Conservation (phyloP, 2,797 vertebrate genomes). For the Melanitta fusca region DNA sequence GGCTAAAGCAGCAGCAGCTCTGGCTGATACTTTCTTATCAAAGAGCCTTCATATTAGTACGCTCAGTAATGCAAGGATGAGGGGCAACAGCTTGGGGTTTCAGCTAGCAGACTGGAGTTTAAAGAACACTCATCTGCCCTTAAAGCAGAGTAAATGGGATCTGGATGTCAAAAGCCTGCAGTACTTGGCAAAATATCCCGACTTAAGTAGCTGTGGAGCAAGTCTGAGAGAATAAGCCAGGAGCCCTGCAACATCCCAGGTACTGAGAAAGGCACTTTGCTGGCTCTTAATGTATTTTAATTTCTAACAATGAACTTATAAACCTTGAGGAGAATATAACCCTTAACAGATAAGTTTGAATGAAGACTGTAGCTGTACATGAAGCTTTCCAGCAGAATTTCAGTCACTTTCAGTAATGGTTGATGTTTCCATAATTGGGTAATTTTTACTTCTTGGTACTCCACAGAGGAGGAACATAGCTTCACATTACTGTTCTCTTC, state of each 20-base stretch:
- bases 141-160: not conserved
- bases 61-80: not conserved
- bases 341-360: not conserved
- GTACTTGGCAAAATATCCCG: not conserved
- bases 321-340: not conserved
- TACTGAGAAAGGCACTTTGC: not conserved
- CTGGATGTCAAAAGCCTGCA: not conserved
- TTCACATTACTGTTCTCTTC: not conserved
- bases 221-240: not conserved
- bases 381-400: not conserved
- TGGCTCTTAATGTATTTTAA: not conserved
- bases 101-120: not conserved
- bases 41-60: not conserved
- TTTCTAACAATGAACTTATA: not conserved
- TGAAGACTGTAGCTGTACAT: not conserved
- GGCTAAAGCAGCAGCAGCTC: not conserved
- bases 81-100: not conserved
- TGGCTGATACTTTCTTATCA: not conserved
- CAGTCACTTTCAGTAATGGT: not conserved
- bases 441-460: not conserved
- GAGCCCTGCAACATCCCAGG: not conserved
- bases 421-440: not conserved
- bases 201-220: not conserved
- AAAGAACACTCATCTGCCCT: not conserved
- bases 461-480: not conserved